A percentile compares a stretch with the other conserved stretches of the same genome.
Evolutionary conservation across 2,113 vertebrate species (phyloP).

Genomic region (Neoarius graeffei): DNA sequence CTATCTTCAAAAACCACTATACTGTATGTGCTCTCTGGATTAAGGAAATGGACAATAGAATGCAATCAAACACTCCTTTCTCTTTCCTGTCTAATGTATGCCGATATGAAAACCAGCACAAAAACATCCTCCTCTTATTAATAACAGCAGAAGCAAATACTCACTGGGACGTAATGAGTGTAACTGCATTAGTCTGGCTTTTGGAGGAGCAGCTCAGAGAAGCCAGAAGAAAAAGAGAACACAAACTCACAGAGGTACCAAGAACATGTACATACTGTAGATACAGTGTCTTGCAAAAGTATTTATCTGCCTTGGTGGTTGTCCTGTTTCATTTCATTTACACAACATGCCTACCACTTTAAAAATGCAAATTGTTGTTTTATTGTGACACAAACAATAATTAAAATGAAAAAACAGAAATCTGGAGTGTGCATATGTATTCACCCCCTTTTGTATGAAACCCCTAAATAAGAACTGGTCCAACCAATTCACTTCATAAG

Average conservation of each 20-base stretch:
- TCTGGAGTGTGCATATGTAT: no score
- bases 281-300: no score
- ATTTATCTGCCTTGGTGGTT: no score
- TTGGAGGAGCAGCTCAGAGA: neutral
- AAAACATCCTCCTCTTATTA: conserved; percentile 6
- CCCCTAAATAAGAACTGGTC: no score
- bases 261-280: neutral
- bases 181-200: neutral
- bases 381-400: no score
- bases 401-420: no score
- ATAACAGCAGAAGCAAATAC: neutral
- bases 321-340: no score
- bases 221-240: neutral
- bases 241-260: neutral
- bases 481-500: no score
- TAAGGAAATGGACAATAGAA: neutral
- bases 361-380: no score
- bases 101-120: conserved; percentile 9
- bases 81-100: neutral
- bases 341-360: no score
- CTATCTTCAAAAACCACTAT: neutral
- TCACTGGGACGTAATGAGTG: neutral
- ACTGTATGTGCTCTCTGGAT: neutral
- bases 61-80: neutral
- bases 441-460: no score